Conservation (phyloP, 2,113 vertebrate genomes). For the Ondatra zibethicus region DNA sequence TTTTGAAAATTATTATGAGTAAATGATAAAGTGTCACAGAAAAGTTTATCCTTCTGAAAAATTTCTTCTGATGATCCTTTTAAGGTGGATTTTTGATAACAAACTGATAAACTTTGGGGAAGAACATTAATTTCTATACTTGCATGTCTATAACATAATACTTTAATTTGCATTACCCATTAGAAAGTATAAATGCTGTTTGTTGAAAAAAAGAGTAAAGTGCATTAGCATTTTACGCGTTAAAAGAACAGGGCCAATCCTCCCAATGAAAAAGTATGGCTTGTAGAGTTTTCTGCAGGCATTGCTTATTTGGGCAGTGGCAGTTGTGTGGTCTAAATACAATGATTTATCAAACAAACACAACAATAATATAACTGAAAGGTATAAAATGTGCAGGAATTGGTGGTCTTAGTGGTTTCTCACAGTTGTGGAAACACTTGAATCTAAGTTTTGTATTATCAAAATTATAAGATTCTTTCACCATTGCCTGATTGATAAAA, state of each 20-base stretch:
- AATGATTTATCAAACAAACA: neutral
- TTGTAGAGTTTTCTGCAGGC: neutral
- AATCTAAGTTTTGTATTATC: neutral
- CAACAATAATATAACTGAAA: neutral
- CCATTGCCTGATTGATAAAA: slow-evolving; percentile 11
- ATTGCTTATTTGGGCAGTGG: neutral
- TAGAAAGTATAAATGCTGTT: neutral
- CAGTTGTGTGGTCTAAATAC: neutral
- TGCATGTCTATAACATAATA: neutral
- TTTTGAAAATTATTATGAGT: slow-evolving; percentile 9
- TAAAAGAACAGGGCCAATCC: neutral
- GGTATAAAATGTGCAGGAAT: slow-evolving; percentile 15
- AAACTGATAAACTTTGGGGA: neutral
- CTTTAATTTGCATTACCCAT: neutral
- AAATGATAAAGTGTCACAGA: neutral
- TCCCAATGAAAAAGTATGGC: neutral
- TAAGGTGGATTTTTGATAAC: neutral
- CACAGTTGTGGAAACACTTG: neutral
- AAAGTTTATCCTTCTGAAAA: neutral
- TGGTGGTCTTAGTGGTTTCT: neutral
- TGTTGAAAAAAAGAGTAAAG: neutral
- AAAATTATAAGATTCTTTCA: neutral
- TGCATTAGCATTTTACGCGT: neutral
- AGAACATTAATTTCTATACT: neutral
- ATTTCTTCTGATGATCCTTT: neutral